phyloP scores from a whole-genome alignment of 2,113 vertebrate genomes.

The Australoheros scitulus region DNA sequence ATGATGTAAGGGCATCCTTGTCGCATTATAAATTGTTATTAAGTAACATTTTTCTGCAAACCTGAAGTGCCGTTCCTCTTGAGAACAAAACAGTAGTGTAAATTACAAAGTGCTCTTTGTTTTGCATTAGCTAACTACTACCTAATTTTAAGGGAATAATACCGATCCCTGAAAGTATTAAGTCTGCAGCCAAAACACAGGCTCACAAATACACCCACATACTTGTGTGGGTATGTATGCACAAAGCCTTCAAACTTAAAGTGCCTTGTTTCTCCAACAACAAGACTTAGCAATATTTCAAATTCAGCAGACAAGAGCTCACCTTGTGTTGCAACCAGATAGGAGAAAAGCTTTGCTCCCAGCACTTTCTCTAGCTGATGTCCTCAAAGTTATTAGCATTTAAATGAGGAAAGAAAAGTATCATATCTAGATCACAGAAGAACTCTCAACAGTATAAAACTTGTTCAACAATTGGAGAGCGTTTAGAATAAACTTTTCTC shows the following conservation, averaged over 20 bases:
- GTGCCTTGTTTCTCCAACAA: slow-evolving; percentile 10
- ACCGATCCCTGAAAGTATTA: slow-evolving; percentile 31
- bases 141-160: slow-evolving; percentile 24
- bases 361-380: slow-evolving; percentile 53
- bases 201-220: slow-evolving; percentile 10
- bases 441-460: slow-evolving; percentile 41
- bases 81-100: not conserved
- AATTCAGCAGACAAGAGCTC: slow-evolving; percentile 63
- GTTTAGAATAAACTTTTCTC: slow-evolving; percentile 56
- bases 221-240: not conserved
- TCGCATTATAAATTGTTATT: not conserved
- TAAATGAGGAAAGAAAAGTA: slow-evolving; percentile 81
- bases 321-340: slow-evolving; percentile 69
- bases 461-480: slow-evolving; percentile 40
- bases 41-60: not conserved
- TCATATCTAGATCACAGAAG: slow-evolving; percentile 68
- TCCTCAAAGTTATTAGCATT: slow-evolving; percentile 80
- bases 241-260: slow-evolving; percentile 27
- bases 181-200: slow-evolving; percentile 1
- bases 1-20: not conserved
- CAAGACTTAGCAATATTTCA: slow-evolving; percentile 46
- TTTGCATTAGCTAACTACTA: slow-evolving; percentile 3
- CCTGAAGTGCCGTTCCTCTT: not conserved
- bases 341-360: slow-evolving; percentile 68
- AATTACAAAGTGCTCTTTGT: slow-evolving; percentile 51